A percentile compares a stretch with the other conserved stretches of the same genome.
Evolutionary conservation across 2,888 invertebrate genomes (phyloP).

Genomic region (Sclerodermus sp.): DNA sequence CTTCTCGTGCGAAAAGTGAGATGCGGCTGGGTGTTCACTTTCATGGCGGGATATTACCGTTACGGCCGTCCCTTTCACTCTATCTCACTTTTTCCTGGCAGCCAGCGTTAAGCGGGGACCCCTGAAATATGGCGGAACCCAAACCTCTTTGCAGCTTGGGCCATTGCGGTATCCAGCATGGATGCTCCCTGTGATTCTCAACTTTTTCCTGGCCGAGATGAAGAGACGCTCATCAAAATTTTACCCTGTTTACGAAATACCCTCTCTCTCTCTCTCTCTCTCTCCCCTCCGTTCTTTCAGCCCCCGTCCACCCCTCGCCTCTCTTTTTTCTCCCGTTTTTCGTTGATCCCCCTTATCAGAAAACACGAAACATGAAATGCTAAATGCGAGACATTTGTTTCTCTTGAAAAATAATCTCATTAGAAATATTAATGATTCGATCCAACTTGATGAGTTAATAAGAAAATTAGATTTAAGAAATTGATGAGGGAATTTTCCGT

Average conservation of each 20-base stretch:
- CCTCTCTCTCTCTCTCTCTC: not conserved
- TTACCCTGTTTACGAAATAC: conserved; percentile 10
- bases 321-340: conserved; percentile 1
- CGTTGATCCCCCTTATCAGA: not conserved
- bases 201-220: conserved; percentile 1
- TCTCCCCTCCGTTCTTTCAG: not conserved
- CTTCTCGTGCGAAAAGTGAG: too few relatives aligned
- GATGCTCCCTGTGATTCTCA: not conserved
- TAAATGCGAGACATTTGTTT: too few relatives aligned
- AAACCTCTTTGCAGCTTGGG: not conserved
- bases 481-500: not conserved
- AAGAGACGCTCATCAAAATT: conserved; percentile 15
- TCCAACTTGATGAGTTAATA: too few relatives aligned
- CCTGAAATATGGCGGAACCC: conserved; percentile 19
- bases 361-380: too few relatives aligned
- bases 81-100: conserved; percentile 5
- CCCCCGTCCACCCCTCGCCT: not conserved
- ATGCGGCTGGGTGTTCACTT: not conserved
- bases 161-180: conserved; percentile 1
- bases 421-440: too few relatives aligned
- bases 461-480: too few relatives aligned
- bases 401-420: too few relatives aligned
- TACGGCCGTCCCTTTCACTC: conserved; percentile 4
- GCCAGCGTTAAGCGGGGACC: conserved; percentile 6
- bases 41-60: conserved; percentile 10